Base-by-base conservation (phyloP, 2,888 invertebrate species). In the Lasioglossum morio region DNA sequence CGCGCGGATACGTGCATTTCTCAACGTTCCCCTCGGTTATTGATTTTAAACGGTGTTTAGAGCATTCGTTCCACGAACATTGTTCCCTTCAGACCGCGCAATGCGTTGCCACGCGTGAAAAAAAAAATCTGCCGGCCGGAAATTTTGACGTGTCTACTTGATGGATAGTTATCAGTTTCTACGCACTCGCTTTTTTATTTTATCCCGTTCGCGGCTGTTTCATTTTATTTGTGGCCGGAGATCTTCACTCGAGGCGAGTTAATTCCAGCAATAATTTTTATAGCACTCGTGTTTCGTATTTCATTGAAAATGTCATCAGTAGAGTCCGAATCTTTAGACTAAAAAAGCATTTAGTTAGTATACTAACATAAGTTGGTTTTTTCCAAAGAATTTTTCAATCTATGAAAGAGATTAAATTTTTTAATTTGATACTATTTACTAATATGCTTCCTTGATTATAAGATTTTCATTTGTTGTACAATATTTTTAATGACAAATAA, bases 1-100 rank as follows among this genome's bases (percentile, higher is more conserved):
- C 46, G 48, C 75, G 63, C n/a, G 57, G 63, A 72, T 63, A 72
- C 63, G 70, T 72, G 63, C 74, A 83, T 86, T 88, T 85, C 73
- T 84, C 43, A 66, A 46, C 66, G 43, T 69, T 40, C 74, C 79
- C 46, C 43, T 37, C 53, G n/a, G 69, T 75, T 79, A 88, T 90
- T 70, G 81, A 89, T 85, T 89, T 86, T 70, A 40, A 72, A 77
- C 53, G 46, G 23, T 27, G 77, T 77, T 77, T 66, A 66, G 16
- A 77, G 73, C 46, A 77, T 77, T 81, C 75, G 16, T 40, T 82
- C 37, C 43, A 34, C 19, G 57, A 34, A 79, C 46, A 46, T 16
- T n/a, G 34, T 34, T 66, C 53, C 37, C 37, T 23, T 70, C 69
- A 1, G 37, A 10, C 10, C 70, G 37, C 19, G 30, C 43, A 30